Evolutionary conservation across 2,888 invertebrate species (phyloP), one percentile per base, ranked within the genome.

Genomic region (Noctua janthina): DNA sequence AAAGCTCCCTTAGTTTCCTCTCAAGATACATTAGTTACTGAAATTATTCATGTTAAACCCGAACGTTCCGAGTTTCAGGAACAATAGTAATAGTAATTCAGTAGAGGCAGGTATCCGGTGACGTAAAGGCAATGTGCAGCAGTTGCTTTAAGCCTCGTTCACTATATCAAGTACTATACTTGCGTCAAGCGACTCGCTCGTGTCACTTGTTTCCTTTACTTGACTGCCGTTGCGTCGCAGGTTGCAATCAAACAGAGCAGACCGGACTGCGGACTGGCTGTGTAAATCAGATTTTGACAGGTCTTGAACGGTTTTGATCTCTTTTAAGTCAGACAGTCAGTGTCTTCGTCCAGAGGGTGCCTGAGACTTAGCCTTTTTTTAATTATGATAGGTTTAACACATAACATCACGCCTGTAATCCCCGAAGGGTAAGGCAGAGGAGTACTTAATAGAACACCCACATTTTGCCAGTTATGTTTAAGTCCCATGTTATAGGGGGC

Each of bases 1-100:
- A n/a, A 46, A 29, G 20, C n/a, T 59, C n/a, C 15, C 70, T 35
- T 17, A 76, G 56, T 66, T 62, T 62, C 54, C n/a, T 35, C 29
- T 8, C n/a, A 59, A 59, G 68, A 59, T 49, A 29, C 49, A 13
- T 51, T 62, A 49, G 46, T 64, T 76, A 54, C 39, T 23, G 69
- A 76, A 49, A 70, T 76, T 81, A 82, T 82, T 82, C 49, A 64
- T 56, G 69, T 35, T 81, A 64, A 74, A 20, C 49, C 20, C 0
- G n/a, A 66, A 17, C 23, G 35, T 62, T 64, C 29, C 20, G 29
- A 82, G 82, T 76, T 81, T 69, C 39, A 39, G 17, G 15, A 74
- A 35, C 23, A 75, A 82, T 17, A 75, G 56, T 51, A 49, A 49
- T 39, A 82, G 54, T 39, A 46, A 75, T 35, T 64, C 62, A 17